Evolutionary conservation across 2,113 vertebrate genomes (phyloP).

Genomic region (Zosterops borbonicus): DNA sequence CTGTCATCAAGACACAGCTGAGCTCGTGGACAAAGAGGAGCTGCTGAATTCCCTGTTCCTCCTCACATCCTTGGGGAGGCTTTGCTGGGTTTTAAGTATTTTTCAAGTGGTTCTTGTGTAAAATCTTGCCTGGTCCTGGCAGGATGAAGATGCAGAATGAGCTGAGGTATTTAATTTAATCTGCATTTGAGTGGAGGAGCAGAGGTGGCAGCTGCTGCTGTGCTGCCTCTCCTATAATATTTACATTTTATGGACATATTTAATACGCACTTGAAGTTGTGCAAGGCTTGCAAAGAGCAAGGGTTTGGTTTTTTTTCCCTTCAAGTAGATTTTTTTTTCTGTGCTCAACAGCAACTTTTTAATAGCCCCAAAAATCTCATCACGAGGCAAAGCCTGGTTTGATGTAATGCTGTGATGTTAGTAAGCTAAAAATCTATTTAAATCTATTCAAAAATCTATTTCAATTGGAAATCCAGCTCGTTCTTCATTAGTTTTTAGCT

Average conservation of each 20-base stretch:
- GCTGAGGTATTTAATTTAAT: not conserved
- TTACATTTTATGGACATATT: not conserved
- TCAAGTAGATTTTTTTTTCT: not conserved
- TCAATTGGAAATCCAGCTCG: not conserved
- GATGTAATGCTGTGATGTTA: not conserved
- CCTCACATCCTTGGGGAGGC: not conserved
- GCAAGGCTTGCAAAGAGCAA: not conserved
- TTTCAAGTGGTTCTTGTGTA: not conserved
- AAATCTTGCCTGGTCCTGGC: not conserved
- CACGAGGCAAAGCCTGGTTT: not conserved
- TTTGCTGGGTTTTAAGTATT: not conserved
- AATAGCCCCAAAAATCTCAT: not conserved
- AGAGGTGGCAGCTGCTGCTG: constrained; percentile 22
- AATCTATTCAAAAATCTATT: not conserved
- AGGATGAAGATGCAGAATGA: not conserved
- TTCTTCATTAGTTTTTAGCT: not conserved
- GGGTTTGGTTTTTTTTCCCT: not conserved
- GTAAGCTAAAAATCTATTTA: not conserved
- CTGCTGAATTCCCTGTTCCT: not conserved
- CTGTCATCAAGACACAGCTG: not conserved
- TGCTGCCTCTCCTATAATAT: not conserved
- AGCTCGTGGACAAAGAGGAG: not conserved
- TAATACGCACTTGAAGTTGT: not conserved
- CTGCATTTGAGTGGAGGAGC: constrained; percentile 4
- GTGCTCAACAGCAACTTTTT: not conserved